Conservation (phyloP, 2,113 vertebrate species). For the Boulengeromyrus knoepffleri region DNA sequence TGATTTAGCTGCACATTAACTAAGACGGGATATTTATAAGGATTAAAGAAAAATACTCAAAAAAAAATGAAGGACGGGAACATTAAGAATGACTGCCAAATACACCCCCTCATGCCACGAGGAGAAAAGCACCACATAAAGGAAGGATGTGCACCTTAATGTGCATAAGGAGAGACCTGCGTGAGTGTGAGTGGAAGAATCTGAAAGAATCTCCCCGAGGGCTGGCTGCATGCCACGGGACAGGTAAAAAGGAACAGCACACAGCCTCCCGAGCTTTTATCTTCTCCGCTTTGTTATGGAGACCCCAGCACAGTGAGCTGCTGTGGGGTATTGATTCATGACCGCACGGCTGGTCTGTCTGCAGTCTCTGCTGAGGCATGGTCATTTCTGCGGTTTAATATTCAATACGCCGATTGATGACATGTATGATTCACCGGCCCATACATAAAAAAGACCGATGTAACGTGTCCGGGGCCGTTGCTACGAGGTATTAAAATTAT, state of each 20-base stretch:
- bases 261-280: too few relatives aligned
- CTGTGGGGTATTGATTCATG: not conserved
- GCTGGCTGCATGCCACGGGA: not conserved
- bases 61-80: not conserved
- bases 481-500: slow-evolving; percentile 3
- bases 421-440: slow-evolving; percentile 2
- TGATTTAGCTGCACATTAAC: not conserved
- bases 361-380: not conserved
- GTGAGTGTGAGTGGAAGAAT: too few relatives aligned
- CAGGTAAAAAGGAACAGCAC: not conserved
- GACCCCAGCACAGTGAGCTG: not conserved
- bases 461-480: not conserved
- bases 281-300: not conserved
- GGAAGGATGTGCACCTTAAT: not conserved
- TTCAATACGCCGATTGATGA: not conserved
- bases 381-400: not conserved
- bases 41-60: not conserved
- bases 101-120: not conserved
- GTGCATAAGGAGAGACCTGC: not conserved
- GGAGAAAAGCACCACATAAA: not conserved
- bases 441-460: slow-evolving; percentile 17
- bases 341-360: not conserved
- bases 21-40: not conserved
- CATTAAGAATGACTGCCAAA: not conserved
- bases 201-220: not conserved